Base-by-base conservation (phyloP, 2,113 vertebrate genomes). In the Oplegnathus fasciatus region DNA sequence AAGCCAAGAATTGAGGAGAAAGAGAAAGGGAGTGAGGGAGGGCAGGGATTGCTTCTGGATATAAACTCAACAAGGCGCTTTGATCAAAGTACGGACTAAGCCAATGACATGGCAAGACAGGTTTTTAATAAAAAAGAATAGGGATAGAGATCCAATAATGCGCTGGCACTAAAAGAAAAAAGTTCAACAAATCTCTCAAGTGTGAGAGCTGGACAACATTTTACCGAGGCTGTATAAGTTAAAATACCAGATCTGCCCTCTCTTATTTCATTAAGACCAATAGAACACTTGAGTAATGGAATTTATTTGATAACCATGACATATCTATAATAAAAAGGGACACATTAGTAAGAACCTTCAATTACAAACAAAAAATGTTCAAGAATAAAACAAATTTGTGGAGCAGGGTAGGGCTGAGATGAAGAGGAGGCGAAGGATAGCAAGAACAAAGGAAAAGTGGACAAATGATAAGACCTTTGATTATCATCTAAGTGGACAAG, bases 111-210 rank as follows among this genome's bases (percentile, higher is more conserved):
- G 13, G 50, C 50, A 68, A 83, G 40, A 60, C 66, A 66, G 61
- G 26, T 50, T 70, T 60, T 79, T 62, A 82, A 82, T 80, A 66
- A 54, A 44, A 80, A 7, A 37, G 60, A 71, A 82, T 17, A 30
- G 28, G 28, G 76, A 67, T 82, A 83, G 71, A 46, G 34, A 77
- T 73, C 17, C 34, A 76, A 75, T 82, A 74, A 88, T 15, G 62
- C n/a, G n/a, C 0, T 17, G 55, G 2, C 28, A 61, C 18, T 65
- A 9, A 66, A 71, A 61, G 61, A 82, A 76, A 82, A 70, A 26
- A 69, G 3, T 79, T 87, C 26, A 78, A 84, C 32, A 78, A 74
- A 83, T 60, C 50, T 58, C 46, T 80, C 40, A 70, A 37, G 40
- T 75, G 57, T 68, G 37, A 81, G 42, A 30, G 18, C 34, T 34